These are phyloP conservation scores for Austrolebias charrua DNA, from an alignment of 2,797 vertebrate genomes.

Conservation along the genomic window DNA sequence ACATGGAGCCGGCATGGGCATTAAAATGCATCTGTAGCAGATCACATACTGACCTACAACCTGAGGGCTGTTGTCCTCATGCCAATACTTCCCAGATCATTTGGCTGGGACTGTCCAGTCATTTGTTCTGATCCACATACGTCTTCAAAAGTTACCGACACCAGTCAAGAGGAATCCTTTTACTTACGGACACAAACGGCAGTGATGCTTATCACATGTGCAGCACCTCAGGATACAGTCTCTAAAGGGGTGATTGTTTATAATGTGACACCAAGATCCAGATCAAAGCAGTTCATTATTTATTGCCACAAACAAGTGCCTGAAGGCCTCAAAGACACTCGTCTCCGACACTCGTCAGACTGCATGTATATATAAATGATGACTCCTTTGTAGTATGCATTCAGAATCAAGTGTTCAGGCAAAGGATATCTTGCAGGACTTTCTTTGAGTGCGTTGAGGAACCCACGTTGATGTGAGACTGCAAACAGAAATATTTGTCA, in stretches of 20 bases:
- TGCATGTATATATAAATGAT: background rate
- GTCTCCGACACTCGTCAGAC: background rate
- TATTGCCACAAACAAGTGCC: background rate
- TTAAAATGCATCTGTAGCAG: conserved; percentile 19
- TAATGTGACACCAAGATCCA: conserved; percentile 13
- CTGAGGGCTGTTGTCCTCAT: conserved; percentile 26
- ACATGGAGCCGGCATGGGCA: conserved; percentile 2
- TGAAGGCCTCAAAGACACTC: background rate
- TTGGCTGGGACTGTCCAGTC: conserved; percentile 34
- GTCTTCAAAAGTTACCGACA: conserved; percentile 17
- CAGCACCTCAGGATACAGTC: background rate
- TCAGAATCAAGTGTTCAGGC: background rate
- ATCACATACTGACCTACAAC: conserved; percentile 57
- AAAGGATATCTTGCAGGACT: conserved; percentile 99
- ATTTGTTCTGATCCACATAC: conserved; percentile 48
- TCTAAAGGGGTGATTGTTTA: conserved; percentile 6
- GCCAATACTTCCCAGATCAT: conserved; percentile 50
- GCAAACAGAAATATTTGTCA: conserved; percentile 58
- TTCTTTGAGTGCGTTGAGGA: conserved; percentile 93
- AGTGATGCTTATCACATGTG: background rate
- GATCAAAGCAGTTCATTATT: background rate
- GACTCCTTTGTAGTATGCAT: conserved; percentile 9
- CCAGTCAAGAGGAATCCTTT: conserved; percentile 10
- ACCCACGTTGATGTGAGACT: conserved; percentile 88
- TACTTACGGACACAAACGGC: conserved; percentile 8